A percentile compares a stretch with the other conserved stretches of the same genome.
Evolutionary conservation across 2,113 vertebrate species (phyloP).

Genomic region (Astur gentilis): DNA sequence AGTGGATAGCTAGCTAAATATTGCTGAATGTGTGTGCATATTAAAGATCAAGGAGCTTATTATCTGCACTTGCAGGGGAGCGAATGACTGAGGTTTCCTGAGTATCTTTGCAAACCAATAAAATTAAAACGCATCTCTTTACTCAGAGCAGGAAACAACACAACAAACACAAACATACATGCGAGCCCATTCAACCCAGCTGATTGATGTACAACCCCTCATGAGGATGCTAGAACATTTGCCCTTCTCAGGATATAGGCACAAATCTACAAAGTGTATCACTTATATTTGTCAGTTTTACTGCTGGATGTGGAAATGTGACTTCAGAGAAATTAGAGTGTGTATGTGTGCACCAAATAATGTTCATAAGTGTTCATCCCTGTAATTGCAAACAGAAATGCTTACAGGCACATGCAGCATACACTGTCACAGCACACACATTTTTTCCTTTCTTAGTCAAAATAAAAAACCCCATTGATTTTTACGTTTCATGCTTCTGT

Average conservation of each 20-base stretch:
- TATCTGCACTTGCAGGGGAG: not conserved
- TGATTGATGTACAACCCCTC: not conserved
- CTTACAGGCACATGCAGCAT: not conserved
- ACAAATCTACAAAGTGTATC: accelerated
- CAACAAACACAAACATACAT: not conserved
- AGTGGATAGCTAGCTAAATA: not conserved
- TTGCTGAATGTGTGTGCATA: not conserved
- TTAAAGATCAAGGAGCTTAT: not conserved
- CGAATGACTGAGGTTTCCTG: not conserved
- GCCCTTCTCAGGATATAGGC: not conserved
- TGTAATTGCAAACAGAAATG: not conserved
- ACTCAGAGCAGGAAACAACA: not conserved
- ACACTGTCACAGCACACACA: not conserved
- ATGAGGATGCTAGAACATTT: accelerated
- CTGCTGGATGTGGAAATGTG: not conserved
- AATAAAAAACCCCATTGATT: slow-evolving; percentile 52
- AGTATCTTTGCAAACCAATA: not conserved
- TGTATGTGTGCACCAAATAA: not conserved
- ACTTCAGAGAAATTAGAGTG: not conserved
- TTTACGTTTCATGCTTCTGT: slow-evolving; percentile 48
- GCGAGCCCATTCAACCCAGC: not conserved
- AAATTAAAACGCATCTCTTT: not conserved
- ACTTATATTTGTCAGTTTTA: not conserved
- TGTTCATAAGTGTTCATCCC: not conserved
- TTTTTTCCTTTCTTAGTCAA: not conserved